Percentiles rank a stretch among this genome's conserved stretches.
Conservation (phyloP, 1,140 invertebrate species). For the Drosophila kanapiae region DNA sequence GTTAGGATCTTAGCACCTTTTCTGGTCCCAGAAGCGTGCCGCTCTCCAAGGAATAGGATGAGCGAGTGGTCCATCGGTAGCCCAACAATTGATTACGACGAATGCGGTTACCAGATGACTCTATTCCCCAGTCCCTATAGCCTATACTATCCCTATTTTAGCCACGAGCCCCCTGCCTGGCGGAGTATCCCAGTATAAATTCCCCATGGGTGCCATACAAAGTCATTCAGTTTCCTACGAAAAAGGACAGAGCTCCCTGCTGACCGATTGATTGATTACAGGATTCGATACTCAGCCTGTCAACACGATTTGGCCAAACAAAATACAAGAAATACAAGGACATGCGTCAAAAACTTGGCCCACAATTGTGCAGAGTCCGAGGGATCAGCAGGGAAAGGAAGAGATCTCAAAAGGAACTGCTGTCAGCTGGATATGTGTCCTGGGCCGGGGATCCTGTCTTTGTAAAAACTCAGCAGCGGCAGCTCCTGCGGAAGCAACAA, state of each 20-base stretch:
- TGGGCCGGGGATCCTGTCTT: conserved; percentile 16
- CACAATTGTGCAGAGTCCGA: conserved; percentile 64
- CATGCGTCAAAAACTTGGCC: conserved; percentile 73
- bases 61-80: conserved; percentile 45
- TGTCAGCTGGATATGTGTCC: conserved; percentile 41
- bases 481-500: conserved; percentile 71
- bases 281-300: conserved; percentile 50
- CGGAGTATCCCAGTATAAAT: conserved; percentile 35
- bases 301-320: conserved; percentile 75
- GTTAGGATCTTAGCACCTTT: conserved; percentile 59
- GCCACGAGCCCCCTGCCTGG: conserved; percentile 33
- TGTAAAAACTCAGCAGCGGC: conserved; percentile 12
- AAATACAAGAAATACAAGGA: conserved; percentile 29
- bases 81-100: conserved; percentile 78
- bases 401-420: conserved; percentile 11
- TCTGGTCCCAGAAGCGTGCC: conserved; percentile 48
- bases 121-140: not conserved
- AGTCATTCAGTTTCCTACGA: conserved; percentile 53
- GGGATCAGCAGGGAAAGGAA: not conserved
- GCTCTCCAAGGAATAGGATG: conserved; percentile 46
- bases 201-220: conserved; percentile 69
- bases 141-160: not conserved
- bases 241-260: conserved; percentile 21
- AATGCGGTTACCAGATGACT: conserved; percentile 77
- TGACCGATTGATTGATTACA: conserved; percentile 68